These are phyloP conservation scores for Alloscopus bannaensis DNA, from an alignment of 2,888 invertebrate genomes.

Conservation along the genomic window DNA sequence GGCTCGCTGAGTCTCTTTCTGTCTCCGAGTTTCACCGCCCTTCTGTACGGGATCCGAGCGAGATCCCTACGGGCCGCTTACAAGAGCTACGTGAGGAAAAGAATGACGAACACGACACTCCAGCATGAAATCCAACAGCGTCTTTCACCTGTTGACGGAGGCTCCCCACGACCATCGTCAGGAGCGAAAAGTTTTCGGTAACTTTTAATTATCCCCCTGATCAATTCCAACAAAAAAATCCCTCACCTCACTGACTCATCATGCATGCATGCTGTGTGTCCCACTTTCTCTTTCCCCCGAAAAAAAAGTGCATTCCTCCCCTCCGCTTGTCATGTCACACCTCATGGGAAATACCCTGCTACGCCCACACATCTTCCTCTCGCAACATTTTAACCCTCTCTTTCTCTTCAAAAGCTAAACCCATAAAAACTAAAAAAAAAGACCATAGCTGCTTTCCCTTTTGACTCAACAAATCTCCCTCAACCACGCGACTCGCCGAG, in stretches of 20 bases:
- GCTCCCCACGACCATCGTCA: conserved; percentile 72
- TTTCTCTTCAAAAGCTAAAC: no score
- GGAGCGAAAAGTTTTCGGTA: conserved; percentile 73
- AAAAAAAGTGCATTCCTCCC: no score
- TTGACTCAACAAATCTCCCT: no score
- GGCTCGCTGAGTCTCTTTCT: conserved; percentile 70
- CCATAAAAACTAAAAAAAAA: no score
- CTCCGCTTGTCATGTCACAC: no score
- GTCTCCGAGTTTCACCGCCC: conserved; percentile 70
- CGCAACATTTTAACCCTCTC: no score
- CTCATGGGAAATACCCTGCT: no score
- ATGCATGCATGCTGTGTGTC: conserved; percentile 16
- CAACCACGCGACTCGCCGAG: no score
- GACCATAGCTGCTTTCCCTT: no score
- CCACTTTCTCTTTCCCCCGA: no score
- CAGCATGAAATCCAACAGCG: conserved; percentile 73
- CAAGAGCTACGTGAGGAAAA: conserved; percentile 72
- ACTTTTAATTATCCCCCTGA: conserved; percentile 41
- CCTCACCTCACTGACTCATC: background rate
- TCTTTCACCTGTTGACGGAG: conserved; percentile 73
- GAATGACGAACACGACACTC: conserved; percentile 72
- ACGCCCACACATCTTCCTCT: no score
- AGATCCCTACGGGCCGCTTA: conserved; percentile 71
- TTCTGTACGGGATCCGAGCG: conserved; percentile 72
- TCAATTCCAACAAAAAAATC: background rate